A percentile compares a stretch with the other conserved stretches of the same genome.
phyloP scores from a whole-genome alignment of 2,113 vertebrate genomes.

The Amazona vittata region DNA sequence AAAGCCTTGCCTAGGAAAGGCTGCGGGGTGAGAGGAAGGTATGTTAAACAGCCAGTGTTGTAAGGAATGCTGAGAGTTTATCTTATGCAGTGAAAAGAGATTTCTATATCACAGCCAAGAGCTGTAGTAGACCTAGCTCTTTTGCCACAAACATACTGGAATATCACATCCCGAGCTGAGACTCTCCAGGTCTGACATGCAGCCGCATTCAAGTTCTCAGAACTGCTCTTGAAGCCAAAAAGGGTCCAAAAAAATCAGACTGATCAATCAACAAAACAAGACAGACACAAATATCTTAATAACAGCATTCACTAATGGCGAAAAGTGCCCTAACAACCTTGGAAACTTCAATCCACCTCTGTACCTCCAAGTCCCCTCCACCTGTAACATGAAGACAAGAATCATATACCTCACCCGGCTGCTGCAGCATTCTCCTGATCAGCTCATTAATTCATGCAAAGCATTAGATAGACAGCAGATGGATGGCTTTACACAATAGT shows the following conservation, averaged over 20 bases:
- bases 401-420: not conserved
- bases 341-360: not conserved
- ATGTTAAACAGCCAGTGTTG: rapidly evolving
- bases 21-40: rapidly evolving
- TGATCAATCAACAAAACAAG: not conserved
- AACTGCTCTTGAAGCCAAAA: not conserved
- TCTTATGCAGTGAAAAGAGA: not conserved
- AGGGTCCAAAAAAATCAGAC: not conserved
- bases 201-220: not conserved
- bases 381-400: not conserved
- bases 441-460: conserved; percentile 50
- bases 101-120: not conserved
- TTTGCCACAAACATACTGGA: not conserved
- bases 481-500: conserved; percentile 7
- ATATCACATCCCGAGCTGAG: not conserved
- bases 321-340: not conserved
- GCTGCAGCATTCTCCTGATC: conserved; percentile 20
- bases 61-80: not conserved
- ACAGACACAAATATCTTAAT: not conserved
- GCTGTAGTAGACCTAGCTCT: not conserved
- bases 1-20: not conserved
- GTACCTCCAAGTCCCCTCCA: not conserved
- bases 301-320: not conserved
- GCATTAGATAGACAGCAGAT: conserved; percentile 25
- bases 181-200: not conserved